Percentiles rank a stretch among this genome's conserved stretches.
Evolutionary conservation across 2,888 invertebrate species (phyloP).

Genomic region (Willowsia nigromaculata): DNA sequence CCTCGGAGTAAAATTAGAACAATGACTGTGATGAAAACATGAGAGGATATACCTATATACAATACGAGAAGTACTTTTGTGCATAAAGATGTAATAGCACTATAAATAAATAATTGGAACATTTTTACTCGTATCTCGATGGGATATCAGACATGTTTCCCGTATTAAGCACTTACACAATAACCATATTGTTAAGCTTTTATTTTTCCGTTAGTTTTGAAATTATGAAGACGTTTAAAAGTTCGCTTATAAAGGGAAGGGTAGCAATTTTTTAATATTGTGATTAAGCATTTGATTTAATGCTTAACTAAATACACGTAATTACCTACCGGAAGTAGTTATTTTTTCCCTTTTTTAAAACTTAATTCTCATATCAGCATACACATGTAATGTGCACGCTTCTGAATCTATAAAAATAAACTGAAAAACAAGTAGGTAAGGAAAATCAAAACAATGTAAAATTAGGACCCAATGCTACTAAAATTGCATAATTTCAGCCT

Average conservation of each 20-base stretch:
- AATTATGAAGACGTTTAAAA: neutral
- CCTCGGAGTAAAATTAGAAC: neutral
- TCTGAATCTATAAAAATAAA: neutral
- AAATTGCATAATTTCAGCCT: neutral
- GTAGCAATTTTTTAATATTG: neutral
- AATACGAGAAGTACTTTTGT: neutral
- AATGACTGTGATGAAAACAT: too few relatives aligned
- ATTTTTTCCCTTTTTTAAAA: too few relatives aligned
- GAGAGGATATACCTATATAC: neutral
- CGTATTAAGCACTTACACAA: neutral
- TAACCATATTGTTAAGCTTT: neutral
- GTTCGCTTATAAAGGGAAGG: neutral
- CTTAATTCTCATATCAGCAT: too few relatives aligned
- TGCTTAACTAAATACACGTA: neutral
- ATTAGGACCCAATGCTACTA: neutral
- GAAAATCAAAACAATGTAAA: neutral
- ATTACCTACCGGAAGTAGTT: slow-evolving; percentile 16
- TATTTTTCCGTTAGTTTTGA: slow-evolving; percentile 4
- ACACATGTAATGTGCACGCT: too few relatives aligned
- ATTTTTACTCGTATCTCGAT: neutral
- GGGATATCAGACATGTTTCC: slow-evolving; percentile 1
- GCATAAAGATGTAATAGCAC: neutral
- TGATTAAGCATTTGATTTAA: neutral
- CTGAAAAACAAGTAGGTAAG: neutral
- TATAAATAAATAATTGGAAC: neutral